phyloP scores from a whole-genome alignment of 2,888 invertebrate species.

The Pyrrhia umbra region DNA sequence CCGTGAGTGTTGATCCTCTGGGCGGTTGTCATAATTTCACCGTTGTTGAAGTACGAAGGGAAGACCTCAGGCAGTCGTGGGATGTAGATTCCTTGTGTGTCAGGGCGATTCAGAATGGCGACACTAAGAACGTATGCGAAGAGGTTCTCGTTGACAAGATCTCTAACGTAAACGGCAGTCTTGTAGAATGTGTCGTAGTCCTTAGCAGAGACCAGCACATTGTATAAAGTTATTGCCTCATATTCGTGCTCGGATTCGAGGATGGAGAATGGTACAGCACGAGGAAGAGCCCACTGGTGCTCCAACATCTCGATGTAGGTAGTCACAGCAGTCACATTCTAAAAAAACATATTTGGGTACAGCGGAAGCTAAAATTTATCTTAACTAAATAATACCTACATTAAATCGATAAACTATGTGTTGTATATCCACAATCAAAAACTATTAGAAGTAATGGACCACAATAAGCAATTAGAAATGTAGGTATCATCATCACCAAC shows the following conservation, averaged over 20 bases:
- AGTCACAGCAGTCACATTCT: conserved; percentile 89
- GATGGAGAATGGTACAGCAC: conserved; percentile 90
- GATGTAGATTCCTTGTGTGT: conserved; percentile 91
- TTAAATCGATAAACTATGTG: no score
- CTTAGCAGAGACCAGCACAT: conserved; percentile 92
- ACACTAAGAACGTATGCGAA: conserved; percentile 92
- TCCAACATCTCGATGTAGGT: conserved; percentile 89
- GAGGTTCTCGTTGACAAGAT: conserved; percentile 92
- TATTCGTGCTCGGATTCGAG: conserved; percentile 89
- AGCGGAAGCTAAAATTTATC: background rate
- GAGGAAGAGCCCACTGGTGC: conserved; percentile 88
- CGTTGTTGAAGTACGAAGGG: conserved; percentile 93
- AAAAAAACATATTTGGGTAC: conserved; percentile 52
- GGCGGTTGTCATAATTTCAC: conserved; percentile 92
- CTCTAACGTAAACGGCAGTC: conserved; percentile 92
- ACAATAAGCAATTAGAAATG: no score
- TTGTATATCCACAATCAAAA: no score
- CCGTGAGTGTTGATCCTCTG: conserved; percentile 90
- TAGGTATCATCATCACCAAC: no score
- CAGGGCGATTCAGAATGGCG: conserved; percentile 91
- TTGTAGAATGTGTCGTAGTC: conserved; percentile 93
- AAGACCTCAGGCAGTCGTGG: conserved; percentile 94
- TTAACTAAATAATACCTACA: no score
- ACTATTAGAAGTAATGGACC: no score
- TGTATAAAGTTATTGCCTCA: conserved; percentile 92